A percentile compares a stretch with the other conserved stretches of the same genome.
These are phyloP conservation scores for Sebastiscus tertius DNA, from an alignment of 2,797 vertebrate species.

Conservation along the genomic window DNA sequence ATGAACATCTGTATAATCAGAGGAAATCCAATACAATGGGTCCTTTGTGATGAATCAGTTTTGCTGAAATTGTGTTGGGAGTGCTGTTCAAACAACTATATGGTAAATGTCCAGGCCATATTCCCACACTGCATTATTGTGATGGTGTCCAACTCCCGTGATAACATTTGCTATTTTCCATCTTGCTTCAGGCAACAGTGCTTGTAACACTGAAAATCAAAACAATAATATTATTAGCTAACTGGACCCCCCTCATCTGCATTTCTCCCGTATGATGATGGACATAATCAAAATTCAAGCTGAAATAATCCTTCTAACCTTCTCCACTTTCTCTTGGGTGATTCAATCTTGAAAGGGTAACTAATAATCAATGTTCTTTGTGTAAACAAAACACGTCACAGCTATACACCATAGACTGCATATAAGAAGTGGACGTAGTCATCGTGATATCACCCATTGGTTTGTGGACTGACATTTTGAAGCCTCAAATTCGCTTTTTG, in stretches of 20 bases:
- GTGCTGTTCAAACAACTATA: background rate
- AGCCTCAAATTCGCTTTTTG: too few relatives aligned
- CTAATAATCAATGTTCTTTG: background rate
- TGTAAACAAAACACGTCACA: background rate
- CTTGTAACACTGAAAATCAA: constrained; percentile 9
- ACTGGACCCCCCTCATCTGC: background rate
- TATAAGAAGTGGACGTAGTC: too few relatives aligned
- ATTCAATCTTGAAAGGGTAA: background rate
- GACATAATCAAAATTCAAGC: constrained; percentile 9
- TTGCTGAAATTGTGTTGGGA: background rate
- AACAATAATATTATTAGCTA: constrained; percentile 14
- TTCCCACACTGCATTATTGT: background rate
- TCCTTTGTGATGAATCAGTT: background rate
- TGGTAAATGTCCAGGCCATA: background rate
- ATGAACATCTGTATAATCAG: background rate
- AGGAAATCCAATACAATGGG: background rate
- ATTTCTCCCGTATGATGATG: background rate
- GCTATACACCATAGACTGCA: too few relatives aligned
- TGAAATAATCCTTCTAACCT: background rate
- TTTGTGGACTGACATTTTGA: too few relatives aligned
- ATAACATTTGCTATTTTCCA: constrained; percentile 13
- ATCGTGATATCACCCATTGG: too few relatives aligned
- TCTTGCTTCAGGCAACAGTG: background rate
- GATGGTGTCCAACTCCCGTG: background rate
- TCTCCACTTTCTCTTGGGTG: background rate